These are phyloP conservation scores for Nymphalis c-album DNA, from an alignment of 2,888 invertebrate genomes.

Conservation along the genomic window DNA sequence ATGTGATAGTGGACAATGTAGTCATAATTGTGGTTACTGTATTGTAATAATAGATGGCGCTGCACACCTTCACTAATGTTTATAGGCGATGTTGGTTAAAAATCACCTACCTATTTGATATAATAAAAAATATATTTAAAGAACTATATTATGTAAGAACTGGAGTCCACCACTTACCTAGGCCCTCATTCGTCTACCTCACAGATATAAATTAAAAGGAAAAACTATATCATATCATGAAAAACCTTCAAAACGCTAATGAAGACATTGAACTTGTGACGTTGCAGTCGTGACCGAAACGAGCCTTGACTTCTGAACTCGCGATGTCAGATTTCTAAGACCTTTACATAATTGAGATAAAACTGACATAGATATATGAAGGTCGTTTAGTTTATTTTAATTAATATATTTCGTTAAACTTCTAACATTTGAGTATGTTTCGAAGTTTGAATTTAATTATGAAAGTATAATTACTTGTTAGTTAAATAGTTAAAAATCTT, in stretches of 20 bases:
- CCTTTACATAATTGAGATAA: conserved; percentile 10
- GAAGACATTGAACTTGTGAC: conserved; percentile 13
- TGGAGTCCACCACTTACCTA: too few species aligned
- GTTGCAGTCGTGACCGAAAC: not conserved
- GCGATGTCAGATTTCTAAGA: conserved; percentile 11
- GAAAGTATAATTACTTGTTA: too few species aligned
- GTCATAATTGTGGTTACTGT: not conserved
- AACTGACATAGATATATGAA: not conserved
- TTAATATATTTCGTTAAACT: too few species aligned
- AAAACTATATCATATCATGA: not conserved
- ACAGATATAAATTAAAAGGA: too few species aligned
- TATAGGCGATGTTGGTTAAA: too few species aligned
- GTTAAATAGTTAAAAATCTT: too few species aligned
- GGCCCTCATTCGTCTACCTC: too few species aligned
- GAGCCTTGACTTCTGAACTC: conserved; percentile 14
- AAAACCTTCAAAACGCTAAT: not conserved
- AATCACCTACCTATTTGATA: too few species aligned
- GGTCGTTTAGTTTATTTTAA: not conserved
- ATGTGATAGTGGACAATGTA: conserved; percentile 20
- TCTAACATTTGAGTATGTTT: too few species aligned
- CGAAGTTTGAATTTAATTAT: too few species aligned
- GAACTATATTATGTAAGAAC: too few species aligned
- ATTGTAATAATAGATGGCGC: conserved; percentile 8
- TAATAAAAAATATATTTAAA: too few species aligned
- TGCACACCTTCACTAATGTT: not conserved